phyloP scores from a whole-genome alignment of 2,113 vertebrate species.

The Marcusenius ussheri region DNA sequence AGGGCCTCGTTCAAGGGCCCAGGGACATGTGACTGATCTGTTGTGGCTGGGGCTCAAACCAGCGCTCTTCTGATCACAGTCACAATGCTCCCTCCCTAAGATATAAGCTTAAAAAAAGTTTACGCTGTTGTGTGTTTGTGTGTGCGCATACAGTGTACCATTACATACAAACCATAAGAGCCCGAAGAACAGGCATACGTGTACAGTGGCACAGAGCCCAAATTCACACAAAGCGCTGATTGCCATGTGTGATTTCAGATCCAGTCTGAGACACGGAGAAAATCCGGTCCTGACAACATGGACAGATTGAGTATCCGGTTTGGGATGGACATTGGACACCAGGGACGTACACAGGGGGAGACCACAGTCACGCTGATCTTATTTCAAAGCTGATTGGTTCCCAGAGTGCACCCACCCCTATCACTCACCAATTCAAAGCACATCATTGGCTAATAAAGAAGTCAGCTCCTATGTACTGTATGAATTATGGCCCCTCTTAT shows the following conservation, averaged over 20 bases:
- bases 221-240: neutral
- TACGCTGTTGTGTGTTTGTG: neutral
- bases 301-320: neutral
- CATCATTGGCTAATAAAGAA: neutral
- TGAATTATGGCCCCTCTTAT: neutral
- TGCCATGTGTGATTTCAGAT: neutral
- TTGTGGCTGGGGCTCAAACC: too few species aligned
- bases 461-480: neutral
- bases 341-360: neutral
- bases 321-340: neutral
- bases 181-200: neutral
- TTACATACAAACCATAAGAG: neutral
- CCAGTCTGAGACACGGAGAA: neutral
- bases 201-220: neutral
- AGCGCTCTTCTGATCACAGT: too few species aligned
- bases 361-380: neutral
- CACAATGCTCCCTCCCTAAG: neutral
- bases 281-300: neutral
- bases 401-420: neutral
- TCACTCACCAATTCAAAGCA: neutral
- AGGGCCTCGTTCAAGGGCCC: too few species aligned
- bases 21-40: too few species aligned
- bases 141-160: neutral
- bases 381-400: neutral
- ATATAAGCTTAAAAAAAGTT: neutral